Evolutionary conservation across 2,113 vertebrate species (phyloP).

Genomic region (Synodontis membranacea): DNA sequence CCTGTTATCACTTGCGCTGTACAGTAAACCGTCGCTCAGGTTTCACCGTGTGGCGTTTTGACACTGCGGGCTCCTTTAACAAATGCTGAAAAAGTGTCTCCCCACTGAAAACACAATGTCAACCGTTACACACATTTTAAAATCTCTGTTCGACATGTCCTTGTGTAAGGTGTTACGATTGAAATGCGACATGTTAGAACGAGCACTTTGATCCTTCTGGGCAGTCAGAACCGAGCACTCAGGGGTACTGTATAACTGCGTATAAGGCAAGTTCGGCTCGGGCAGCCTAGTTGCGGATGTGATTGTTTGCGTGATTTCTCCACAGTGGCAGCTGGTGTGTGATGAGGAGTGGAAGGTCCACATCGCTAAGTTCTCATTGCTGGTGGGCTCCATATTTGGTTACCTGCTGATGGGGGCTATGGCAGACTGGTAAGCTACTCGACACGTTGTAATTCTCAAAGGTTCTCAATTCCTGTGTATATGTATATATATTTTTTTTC

Average conservation of each 20-base stretch:
- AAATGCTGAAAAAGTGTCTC: not conserved
- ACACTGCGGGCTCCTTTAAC: not conserved
- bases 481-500: too few species aligned
- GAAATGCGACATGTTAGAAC: not conserved
- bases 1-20: too few species aligned
- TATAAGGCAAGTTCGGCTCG: too few species aligned
- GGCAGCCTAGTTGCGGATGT: not conserved
- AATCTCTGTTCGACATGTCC: not conserved
- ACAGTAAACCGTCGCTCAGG: too few species aligned
- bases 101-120: not conserved
- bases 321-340: slow-evolving; percentile 95
- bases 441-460: not conserved
- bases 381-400: slow-evolving; percentile 96
- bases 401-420: slow-evolving; percentile 96
- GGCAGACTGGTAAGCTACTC: slow-evolving; percentile 90
- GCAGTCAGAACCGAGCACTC: not conserved
- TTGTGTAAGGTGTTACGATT: not conserved
- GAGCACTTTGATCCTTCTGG: too few species aligned
- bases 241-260: not conserved
- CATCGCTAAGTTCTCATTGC: slow-evolving; percentile 94
- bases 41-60: too few species aligned
- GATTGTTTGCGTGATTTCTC: not conserved
- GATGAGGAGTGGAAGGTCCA: slow-evolving; percentile 97
- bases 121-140: not conserved
- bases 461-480: slow-evolving; percentile 26